Percentiles rank a stretch among this genome's conserved stretches.
phyloP scores from a whole-genome alignment of 2,113 vertebrate genomes.

The Helogale parvula region DNA sequence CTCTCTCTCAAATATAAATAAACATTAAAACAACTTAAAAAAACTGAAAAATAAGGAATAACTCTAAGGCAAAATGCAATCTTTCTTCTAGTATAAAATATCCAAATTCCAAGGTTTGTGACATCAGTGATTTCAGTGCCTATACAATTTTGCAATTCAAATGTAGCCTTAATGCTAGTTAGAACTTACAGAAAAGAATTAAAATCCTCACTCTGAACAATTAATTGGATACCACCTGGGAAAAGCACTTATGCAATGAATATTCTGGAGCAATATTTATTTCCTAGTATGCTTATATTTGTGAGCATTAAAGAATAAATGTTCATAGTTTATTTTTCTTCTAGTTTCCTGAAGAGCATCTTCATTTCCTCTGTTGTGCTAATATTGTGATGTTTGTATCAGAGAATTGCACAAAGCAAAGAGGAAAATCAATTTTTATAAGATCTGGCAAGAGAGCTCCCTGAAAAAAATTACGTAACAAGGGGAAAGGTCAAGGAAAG shows the following conservation, averaged over 20 bases:
- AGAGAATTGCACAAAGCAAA: background rate
- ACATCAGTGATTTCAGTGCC: background rate
- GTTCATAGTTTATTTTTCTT: background rate
- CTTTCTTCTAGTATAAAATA: background rate
- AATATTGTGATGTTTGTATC: background rate
- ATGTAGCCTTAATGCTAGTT: slow-evolving; percentile 10
- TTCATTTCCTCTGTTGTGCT: background rate
- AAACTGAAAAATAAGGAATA: background rate
- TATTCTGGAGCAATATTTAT: background rate
- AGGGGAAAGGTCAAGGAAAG: background rate
- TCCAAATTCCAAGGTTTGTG: background rate
- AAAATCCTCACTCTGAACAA: background rate
- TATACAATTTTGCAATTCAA: background rate
- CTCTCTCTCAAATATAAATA: no score
- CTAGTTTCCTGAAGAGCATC: background rate
- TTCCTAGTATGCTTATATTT: background rate
- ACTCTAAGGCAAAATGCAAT: background rate
- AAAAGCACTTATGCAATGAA: background rate
- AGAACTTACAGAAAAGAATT: background rate
- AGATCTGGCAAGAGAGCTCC: background rate
- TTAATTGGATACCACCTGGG: background rate
- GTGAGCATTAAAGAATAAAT: background rate
- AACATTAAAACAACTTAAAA: no score
- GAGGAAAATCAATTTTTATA: background rate
- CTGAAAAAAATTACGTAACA: background rate